These are phyloP conservation scores for Solenodon paradoxus DNA, from an alignment of 2,113 vertebrate genomes.

Conservation along the genomic window DNA sequence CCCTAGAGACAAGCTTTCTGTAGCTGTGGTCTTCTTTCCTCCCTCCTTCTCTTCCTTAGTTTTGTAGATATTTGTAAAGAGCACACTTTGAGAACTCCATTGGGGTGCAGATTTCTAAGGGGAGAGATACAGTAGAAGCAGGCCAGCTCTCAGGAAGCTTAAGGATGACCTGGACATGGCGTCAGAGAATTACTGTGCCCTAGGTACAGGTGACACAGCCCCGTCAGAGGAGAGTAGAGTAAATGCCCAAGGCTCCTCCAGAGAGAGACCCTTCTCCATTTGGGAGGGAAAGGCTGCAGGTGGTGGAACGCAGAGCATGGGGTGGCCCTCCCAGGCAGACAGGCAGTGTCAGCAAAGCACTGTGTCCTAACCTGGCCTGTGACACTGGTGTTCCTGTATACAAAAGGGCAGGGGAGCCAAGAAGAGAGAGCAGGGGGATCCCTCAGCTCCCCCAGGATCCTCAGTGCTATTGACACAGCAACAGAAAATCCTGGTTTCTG, in stretches of 20 bases:
- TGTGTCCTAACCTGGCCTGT: background rate
- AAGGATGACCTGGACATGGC: background rate
- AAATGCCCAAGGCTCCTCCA: background rate
- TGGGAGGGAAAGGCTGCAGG: background rate
- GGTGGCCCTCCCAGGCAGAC: background rate
- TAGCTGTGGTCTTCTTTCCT: background rate
- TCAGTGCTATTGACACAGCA: background rate
- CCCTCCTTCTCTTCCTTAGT: too few species aligned
- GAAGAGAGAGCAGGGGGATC: background rate
- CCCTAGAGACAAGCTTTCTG: background rate
- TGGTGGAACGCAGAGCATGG: background rate
- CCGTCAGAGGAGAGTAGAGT: background rate
- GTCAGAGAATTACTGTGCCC: background rate
- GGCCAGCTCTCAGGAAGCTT: background rate
- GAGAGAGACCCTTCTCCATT: background rate
- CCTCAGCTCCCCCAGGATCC: background rate
- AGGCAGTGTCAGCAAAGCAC: background rate
- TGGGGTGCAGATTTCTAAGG: background rate
- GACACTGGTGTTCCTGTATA: background rate
- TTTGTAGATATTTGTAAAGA: background rate
- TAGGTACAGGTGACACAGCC: background rate
- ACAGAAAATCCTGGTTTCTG: background rate
- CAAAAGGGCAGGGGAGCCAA: background rate
- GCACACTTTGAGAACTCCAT: background rate
- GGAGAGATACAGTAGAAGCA: background rate